phyloP scores from a whole-genome alignment of 2,113 vertebrate genomes.

The Fulmarus glacialis region DNA sequence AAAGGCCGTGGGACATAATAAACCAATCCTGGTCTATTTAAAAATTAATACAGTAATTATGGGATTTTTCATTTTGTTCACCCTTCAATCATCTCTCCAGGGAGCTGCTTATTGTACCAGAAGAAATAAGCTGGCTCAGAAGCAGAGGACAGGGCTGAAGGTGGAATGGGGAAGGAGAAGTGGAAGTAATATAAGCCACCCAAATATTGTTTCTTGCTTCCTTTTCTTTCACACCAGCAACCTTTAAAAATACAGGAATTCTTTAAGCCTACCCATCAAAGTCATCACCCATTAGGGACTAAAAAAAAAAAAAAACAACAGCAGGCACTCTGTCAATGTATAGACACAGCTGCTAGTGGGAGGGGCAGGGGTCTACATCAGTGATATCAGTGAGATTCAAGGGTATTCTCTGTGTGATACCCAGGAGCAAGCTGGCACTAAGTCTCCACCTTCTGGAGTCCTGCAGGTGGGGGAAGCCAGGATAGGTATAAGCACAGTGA shows the following conservation, averaged over 20 bases:
- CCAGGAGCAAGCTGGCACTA: not conserved
- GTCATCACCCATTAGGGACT: not conserved
- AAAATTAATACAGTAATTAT: constrained; percentile 33
- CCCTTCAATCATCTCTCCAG: not conserved
- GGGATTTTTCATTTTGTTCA: constrained; percentile 13
- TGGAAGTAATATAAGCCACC: not conserved
- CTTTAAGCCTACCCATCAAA: not conserved
- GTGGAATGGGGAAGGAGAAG: not conserved
- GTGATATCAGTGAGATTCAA: not conserved
- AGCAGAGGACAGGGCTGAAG: not conserved
- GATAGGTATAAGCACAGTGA: not conserved
- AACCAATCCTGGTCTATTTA: not conserved
- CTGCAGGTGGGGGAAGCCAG: not conserved
- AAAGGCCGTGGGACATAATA: not conserved
- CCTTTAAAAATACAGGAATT: not conserved
- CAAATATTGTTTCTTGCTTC: not conserved
- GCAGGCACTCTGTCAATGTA: not conserved
- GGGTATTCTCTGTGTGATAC: not conserved
- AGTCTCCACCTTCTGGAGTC: not conserved
- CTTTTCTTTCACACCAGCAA: not conserved
- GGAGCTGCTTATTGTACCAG: not conserved
- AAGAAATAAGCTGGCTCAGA: not conserved
- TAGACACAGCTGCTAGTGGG: not conserved
- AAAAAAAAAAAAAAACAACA: not conserved
- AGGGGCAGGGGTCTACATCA: not conserved